phyloP scores from a whole-genome alignment of 2,888 invertebrate genomes.

The Aphelenchoides bicaudatus region DNA sequence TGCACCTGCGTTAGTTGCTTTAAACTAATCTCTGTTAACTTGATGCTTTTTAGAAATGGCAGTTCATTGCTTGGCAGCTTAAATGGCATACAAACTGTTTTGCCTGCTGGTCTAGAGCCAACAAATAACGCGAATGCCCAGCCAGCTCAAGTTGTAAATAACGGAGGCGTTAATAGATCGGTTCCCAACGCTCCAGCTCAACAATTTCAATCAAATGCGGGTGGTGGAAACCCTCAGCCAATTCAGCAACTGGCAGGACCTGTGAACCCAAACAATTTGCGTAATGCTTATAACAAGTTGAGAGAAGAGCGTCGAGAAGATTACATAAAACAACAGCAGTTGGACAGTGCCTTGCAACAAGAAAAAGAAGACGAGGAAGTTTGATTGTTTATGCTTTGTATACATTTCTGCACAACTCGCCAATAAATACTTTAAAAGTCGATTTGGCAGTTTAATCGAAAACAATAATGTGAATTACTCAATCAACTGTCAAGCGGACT shows the following conservation, averaged over 20 bases:
- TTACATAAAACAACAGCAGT: constrained; percentile 15
- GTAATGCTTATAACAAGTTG: constrained; percentile 10
- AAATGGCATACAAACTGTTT: constrained; percentile 2
- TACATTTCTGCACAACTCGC: too few species aligned
- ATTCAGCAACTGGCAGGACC: background rate
- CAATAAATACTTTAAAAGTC: background rate
- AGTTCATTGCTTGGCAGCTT: constrained; percentile 14
- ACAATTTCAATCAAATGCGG: too few species aligned
- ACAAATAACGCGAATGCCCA: too few species aligned
- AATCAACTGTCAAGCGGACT: constrained; percentile 7
- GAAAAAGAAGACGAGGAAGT: constrained; percentile 22
- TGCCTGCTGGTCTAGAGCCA: too few species aligned
- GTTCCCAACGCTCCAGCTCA: too few species aligned
- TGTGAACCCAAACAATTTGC: background rate
- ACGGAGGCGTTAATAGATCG: too few species aligned
- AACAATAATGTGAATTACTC: background rate
- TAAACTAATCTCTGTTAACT: too few species aligned
- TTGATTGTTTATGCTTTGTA: too few species aligned
- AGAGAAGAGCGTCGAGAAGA: constrained; percentile 9
- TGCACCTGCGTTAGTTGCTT: constrained; percentile 15
- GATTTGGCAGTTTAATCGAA: constrained; percentile 2
- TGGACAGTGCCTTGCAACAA: constrained; percentile 6
- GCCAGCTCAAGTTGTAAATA: too few species aligned
- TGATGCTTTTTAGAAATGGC: constrained; percentile 9
- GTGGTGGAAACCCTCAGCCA: background rate